A percentile compares a stretch with the other conserved stretches of the same genome.
Evolutionary conservation across 2,113 vertebrate genomes (phyloP).

Genomic region (Albula glossodonta): DNA sequence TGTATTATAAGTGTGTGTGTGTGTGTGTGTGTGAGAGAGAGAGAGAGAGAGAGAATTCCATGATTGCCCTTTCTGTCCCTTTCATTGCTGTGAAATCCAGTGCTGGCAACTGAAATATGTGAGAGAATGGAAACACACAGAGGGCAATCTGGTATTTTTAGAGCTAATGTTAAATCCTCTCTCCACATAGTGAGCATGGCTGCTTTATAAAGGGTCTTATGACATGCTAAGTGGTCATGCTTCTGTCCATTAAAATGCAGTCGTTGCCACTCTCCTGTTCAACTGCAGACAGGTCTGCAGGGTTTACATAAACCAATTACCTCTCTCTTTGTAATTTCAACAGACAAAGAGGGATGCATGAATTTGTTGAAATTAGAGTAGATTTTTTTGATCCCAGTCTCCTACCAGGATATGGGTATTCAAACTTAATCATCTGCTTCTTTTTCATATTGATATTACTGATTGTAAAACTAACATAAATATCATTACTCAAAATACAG

Average conservation of each 20-base stretch:
- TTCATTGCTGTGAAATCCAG: slow-evolving; percentile 53
- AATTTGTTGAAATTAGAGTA: too few species aligned
- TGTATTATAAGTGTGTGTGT: slow-evolving; percentile 33
- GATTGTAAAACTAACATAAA: background rate
- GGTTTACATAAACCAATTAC: background rate
- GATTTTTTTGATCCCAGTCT: background rate
- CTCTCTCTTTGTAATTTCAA: background rate
- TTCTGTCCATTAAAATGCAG: slow-evolving; percentile 39
- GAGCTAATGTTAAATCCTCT: slow-evolving; percentile 44
- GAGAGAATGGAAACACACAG: slow-evolving; percentile 39
- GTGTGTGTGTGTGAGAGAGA: background rate
- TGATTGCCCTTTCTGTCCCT: background rate
- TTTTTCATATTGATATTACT: background rate
- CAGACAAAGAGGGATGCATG: too few species aligned
- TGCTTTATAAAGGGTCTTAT: slow-evolving; percentile 32
- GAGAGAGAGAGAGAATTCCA: background rate
- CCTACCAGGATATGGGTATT: too few species aligned
- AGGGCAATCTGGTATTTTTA: slow-evolving; percentile 40
- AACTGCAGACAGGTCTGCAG: background rate
- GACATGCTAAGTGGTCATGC: slow-evolving; percentile 33
- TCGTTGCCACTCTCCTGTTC: slow-evolving; percentile 34
- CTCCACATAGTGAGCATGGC: slow-evolving; percentile 17
- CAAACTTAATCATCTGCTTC: too few species aligned
- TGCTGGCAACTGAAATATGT: slow-evolving; percentile 51
- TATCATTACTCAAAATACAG: background rate